Base-by-base conservation (phyloP, 2,888 invertebrate genomes). In the Brachycybe producta region DNA sequence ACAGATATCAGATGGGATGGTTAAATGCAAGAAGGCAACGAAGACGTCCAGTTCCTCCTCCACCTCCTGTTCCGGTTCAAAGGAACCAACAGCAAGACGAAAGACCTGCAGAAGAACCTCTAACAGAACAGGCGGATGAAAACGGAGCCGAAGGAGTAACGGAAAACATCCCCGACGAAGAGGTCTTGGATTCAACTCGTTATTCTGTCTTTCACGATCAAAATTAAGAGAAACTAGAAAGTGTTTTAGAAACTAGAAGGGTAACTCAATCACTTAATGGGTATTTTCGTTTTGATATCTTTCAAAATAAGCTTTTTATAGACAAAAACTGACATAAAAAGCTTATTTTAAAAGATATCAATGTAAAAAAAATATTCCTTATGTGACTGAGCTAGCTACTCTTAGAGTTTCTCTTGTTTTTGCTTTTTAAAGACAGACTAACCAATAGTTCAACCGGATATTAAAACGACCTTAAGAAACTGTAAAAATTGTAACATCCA, bases 111-210 rank as follows among this genome's bases (percentile, higher is more conserved):
- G 19, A n/a, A 11, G 56, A 59, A 38, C 61, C 65, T 5, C 58
- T 60, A 28, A 58, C 58, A 28, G 59, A 59, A 54, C 60, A 60
- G 15, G 62, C 62, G 51, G 60, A 59, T 42, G 68, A 66, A 52
- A 69, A 69, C 45, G 67, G 61, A 54, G 65, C 60, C 42, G 58
- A 55, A 42, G 55, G 67, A 65, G 51, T 30, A 11, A 54, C 43
- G 3, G 52, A 63, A 61, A 26, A 64, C 62, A 49, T 67, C 65
- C 42, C 59, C 11, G 58, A 57, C 46, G 55, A 50, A 13, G 57
- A 36, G n/a, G 28, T 64, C 55, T 71, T 67, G 52, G 34, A 2
- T 54, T 52, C 44, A 26, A 28, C 11, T 15, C 28, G 27, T 27
- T 30, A 3, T 44, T 43, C 13, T n/a, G n/a, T n/a, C n/a, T n/a